These are phyloP conservation scores for Taurulus bubalis DNA, from an alignment of 2,113 vertebrate species.

Conservation along the genomic window DNA sequence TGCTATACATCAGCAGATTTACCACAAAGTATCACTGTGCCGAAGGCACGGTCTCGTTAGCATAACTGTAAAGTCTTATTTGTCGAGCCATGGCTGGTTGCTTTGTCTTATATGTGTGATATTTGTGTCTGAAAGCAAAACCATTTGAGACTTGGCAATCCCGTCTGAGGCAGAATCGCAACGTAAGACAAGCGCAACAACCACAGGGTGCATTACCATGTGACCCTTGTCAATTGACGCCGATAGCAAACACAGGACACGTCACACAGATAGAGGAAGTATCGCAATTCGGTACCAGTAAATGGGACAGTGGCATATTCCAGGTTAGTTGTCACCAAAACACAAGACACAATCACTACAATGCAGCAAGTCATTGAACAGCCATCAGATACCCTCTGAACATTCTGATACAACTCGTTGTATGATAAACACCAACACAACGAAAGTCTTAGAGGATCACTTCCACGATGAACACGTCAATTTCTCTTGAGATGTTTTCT, in stretches of 20 bases:
- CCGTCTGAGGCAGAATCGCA: neutral
- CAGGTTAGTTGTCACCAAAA: neutral
- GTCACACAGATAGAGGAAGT: neutral
- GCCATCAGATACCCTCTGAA: neutral
- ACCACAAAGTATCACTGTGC: neutral
- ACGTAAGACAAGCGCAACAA: neutral
- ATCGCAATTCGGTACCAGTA: neutral
- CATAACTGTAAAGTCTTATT: neutral
- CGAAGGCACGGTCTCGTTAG: neutral
- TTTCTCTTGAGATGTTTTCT: neutral
- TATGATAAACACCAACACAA: slow-evolving; percentile 7
- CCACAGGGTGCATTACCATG: neutral
- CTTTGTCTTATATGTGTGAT: neutral
- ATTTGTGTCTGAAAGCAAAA: neutral
- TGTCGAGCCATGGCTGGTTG: neutral
- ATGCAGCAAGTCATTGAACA: slow-evolving; percentile 14
- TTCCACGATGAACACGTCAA: neutral
- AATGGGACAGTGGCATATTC: neutral
- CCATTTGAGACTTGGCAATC: neutral
- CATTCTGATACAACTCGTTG: slow-evolving; percentile 7
- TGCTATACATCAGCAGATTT: neutral
- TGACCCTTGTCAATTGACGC: neutral
- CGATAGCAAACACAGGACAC: neutral
- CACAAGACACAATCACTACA: neutral
- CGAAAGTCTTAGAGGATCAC: neutral